phyloP scores from a whole-genome alignment of 2,888 invertebrate genomes.

The Cancer borealis region DNA sequence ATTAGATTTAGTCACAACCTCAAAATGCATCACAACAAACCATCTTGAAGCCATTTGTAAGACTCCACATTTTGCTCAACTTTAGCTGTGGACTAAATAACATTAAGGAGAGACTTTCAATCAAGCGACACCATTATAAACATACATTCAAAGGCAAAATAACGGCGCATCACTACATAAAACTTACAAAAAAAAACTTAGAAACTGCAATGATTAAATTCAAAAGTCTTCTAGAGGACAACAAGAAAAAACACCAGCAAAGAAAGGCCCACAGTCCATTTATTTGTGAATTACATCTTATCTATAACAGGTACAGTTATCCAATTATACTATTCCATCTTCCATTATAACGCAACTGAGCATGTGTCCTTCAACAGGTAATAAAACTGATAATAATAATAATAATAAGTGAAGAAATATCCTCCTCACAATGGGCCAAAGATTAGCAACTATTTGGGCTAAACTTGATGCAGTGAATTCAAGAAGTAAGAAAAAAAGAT shows the following conservation, averaged over 20 bases:
- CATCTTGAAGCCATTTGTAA: neutral
- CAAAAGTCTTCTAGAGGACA: conserved; percentile 59
- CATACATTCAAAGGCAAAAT: neutral
- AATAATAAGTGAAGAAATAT: conserved; percentile 37
- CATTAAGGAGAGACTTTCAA: neutral
- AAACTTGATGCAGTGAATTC: conserved; percentile 42
- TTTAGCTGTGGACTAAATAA: neutral
- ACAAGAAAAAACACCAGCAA: conserved; percentile 71
- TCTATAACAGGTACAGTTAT: conserved; percentile 73
- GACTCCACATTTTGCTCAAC: neutral
- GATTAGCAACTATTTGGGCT: conserved; percentile 41
- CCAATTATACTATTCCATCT: conserved; percentile 66
- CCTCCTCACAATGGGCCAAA: conserved; percentile 55
- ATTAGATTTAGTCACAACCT: neutral
- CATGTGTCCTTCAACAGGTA: conserved; percentile 57
- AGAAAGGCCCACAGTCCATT: conserved; percentile 72
- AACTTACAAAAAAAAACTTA: neutral
- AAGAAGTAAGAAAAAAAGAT: conserved; percentile 15
- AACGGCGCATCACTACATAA: conserved; percentile 18
- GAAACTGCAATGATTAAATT: neutral
- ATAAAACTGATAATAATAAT: conserved; percentile 32
- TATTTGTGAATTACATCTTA: conserved; percentile 72
- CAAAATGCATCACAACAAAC: neutral
- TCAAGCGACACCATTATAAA: neutral
- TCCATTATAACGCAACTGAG: conserved; percentile 49